Evolutionary conservation across 2,113 vertebrate species (phyloP).

Genomic region (Saccopteryx bilineata): DNA sequence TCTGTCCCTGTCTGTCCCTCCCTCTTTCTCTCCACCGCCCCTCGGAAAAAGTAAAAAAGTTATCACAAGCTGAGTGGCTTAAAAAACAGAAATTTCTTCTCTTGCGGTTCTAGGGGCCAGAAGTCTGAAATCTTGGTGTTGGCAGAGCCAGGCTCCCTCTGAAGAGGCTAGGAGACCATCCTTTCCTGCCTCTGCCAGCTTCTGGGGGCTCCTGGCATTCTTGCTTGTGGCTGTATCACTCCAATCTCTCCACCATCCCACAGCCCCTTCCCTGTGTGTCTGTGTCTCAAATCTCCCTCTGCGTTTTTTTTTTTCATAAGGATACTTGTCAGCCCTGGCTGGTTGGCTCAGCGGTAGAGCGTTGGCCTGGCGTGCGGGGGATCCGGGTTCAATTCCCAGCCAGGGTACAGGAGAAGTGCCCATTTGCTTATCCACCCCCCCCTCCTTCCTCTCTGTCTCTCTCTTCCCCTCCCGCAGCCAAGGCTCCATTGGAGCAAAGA

Average conservation of each 20-base stretch:
- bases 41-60: too few species aligned
- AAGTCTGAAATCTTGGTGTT: background rate
- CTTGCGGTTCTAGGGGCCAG: background rate
- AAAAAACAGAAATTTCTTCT: background rate
- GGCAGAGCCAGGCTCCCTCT: background rate
- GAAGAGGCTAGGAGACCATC: background rate
- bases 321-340: background rate
- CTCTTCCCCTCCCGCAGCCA: too few species aligned
- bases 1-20: too few species aligned
- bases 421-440: too few species aligned
- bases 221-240: background rate
- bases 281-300: background rate
- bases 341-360: too few species aligned
- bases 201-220: background rate
- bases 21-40: too few species aligned
- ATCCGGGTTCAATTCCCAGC: too few species aligned
- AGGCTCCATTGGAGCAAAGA: too few species aligned
- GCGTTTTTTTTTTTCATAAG: too few species aligned
- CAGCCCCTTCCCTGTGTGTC: fast-evolving
- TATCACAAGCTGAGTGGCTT: background rate
- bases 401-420: too few species aligned
- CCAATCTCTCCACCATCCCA: background rate
- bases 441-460: too few species aligned
- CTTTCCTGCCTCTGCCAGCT: background rate
- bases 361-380: too few species aligned